A percentile compares a stretch with the other conserved stretches of the same genome.
These are phyloP conservation scores for Polyommatus iphigenia DNA, from an alignment of 2,888 invertebrate genomes.

Conservation along the genomic window DNA sequence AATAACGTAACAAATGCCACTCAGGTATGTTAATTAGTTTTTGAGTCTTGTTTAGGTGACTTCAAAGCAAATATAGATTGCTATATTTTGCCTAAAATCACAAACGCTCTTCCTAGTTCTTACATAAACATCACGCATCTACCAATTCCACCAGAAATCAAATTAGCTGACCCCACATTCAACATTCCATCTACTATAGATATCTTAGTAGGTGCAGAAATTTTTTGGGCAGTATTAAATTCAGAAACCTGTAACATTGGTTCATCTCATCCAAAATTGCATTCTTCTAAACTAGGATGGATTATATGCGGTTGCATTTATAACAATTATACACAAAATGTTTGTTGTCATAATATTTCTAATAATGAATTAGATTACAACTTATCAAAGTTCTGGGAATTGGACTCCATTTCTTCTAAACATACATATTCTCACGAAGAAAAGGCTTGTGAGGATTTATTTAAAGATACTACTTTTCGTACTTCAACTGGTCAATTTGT, in stretches of 20 bases:
- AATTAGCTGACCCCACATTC: conserved; percentile 41
- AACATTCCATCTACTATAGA: conserved; percentile 40
- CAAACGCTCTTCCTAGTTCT: conserved; percentile 37
- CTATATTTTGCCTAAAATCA: conserved; percentile 38
- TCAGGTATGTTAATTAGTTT: conserved; percentile 34
- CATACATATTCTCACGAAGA: too few species aligned
- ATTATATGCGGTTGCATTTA: too few species aligned
- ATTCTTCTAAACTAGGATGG: too few species aligned
- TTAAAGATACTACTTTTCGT: too few species aligned
- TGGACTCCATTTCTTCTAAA: too few species aligned
- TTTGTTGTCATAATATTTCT: too few species aligned
- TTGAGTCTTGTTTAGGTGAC: conserved; percentile 34
- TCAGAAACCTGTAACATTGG: conserved; percentile 35
- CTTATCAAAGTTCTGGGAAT: too few species aligned
- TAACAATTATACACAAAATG: too few species aligned
- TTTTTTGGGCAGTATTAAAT: conserved; percentile 41
- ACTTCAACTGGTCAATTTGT: too few species aligned
- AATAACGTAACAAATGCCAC: conserved; percentile 36
- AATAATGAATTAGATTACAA: too few species aligned
- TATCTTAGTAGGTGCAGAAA: conserved; percentile 42
- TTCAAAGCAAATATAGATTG: conserved; percentile 38
- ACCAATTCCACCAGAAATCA: conserved; percentile 38
- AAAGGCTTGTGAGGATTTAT: too few species aligned
- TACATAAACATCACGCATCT: conserved; percentile 37
- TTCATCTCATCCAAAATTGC: not conserved